Conservation (phyloP, 2,113 vertebrate genomes). For the Pachyramphus minor region DNA sequence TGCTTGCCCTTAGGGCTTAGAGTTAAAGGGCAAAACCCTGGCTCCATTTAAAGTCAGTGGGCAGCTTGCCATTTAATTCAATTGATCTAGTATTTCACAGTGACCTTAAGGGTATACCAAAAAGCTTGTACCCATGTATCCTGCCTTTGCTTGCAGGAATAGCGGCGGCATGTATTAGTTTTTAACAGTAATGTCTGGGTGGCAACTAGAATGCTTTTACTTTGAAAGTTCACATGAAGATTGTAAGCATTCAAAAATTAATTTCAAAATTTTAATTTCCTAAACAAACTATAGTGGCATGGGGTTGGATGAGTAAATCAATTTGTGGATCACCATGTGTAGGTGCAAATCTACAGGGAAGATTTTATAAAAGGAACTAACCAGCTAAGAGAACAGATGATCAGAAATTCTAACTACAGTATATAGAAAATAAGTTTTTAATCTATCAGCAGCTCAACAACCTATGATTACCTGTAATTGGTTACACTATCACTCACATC, state of each 20-base stretch:
- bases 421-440: neutral
- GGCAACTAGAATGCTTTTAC: neutral
- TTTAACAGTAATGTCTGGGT: neutral
- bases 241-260: neutral
- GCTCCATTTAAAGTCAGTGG: conserved; percentile 22
- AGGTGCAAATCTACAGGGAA: neutral
- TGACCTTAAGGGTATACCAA: neutral
- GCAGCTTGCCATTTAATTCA: conserved; percentile 43
- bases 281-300: neutral
- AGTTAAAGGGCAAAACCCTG: conserved; percentile 51
- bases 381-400: neutral
- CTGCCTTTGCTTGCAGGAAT: neutral
- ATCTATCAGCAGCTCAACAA: neutral
- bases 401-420: neutral
- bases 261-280: neutral
- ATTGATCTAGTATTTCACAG: conserved; percentile 51
- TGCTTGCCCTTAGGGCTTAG: conserved; percentile 30
- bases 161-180: neutral
- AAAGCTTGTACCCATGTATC: neutral
- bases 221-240: neutral
- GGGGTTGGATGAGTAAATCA: neutral
- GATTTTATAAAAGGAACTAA: neutral
- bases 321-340: neutral
- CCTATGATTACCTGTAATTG: neutral
- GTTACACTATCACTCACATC: neutral